Conservation (phyloP, 1,140 invertebrate genomes). For the Amyelois transitella region DNA sequence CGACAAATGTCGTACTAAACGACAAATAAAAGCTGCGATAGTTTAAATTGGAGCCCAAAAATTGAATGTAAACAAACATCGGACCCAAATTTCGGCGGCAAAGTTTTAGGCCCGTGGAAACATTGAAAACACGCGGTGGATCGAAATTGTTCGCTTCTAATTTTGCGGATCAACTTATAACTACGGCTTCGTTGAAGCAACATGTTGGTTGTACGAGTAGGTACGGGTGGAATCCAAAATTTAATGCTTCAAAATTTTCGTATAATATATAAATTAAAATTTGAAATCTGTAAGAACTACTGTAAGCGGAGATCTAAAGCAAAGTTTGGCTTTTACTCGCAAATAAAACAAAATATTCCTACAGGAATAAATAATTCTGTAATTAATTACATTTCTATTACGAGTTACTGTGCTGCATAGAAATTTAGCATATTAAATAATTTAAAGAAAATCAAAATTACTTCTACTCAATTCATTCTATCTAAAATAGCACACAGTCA, state of each 20-base stretch:
- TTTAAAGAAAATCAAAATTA: too few relatives aligned
- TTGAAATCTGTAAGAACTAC: neutral
- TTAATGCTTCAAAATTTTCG: too few relatives aligned
- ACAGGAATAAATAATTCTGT: too few relatives aligned
- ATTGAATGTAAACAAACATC: constrained; percentile 62
- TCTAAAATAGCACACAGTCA: too few relatives aligned
- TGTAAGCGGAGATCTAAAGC: too few relatives aligned
- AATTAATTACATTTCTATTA: too few relatives aligned
- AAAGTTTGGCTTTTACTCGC: too few relatives aligned
- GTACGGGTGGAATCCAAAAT: neutral
- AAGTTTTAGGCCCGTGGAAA: constrained; percentile 56
- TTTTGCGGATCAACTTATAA: constrained; percentile 43
- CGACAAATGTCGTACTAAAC: constrained; percentile 62
- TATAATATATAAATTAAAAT: neutral
- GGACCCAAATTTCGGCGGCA: constrained; percentile 40
- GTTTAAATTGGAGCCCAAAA: constrained; percentile 69
- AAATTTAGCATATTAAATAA: too few relatives aligned
- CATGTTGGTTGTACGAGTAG: neutral
- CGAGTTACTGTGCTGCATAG: too few relatives aligned
- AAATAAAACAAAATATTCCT: too few relatives aligned
- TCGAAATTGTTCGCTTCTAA: constrained; percentile 43
- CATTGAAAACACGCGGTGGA: constrained; percentile 51
- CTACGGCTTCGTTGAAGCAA: constrained; percentile 17
- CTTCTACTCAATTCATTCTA: too few relatives aligned
- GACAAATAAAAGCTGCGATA: constrained; percentile 68